phyloP scores from a whole-genome alignment of 1,140 invertebrate genomes.

The Leguminivora glycinivorella region DNA sequence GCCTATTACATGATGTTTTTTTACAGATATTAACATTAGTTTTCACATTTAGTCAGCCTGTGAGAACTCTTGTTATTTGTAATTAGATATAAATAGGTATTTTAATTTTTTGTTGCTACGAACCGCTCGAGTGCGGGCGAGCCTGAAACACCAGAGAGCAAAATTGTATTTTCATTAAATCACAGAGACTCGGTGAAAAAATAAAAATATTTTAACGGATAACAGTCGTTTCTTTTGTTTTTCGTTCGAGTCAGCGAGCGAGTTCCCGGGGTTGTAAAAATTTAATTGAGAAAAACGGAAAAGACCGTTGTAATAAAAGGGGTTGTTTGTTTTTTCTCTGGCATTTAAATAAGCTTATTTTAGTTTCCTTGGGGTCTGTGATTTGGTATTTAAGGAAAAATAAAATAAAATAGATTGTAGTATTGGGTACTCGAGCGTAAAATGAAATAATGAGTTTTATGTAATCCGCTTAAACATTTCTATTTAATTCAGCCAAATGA shows the following conservation, averaged over 20 bases:
- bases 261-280: not conserved
- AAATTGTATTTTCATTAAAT: not conserved
- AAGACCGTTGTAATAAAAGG: not conserved
- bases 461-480: slow-evolving; percentile 1
- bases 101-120: slow-evolving; percentile 21
- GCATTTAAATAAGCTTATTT: not conserved
- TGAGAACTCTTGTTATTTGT: slow-evolving; percentile 16
- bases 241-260: not conserved
- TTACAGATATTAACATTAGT: slow-evolving; percentile 16
- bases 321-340: not conserved
- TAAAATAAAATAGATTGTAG: not conserved
- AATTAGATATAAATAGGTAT: slow-evolving; percentile 21
- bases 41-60: slow-evolving; percentile 2
- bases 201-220: slow-evolving; percentile 3
- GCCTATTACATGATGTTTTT: not conserved
- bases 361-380: not conserved
- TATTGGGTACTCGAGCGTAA: not conserved
- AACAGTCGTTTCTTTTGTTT: not conserved
- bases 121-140: slow-evolving; percentile 29
- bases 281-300: not conserved
- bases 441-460: not conserved
- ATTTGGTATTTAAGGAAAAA: not conserved
- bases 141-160: not conserved
- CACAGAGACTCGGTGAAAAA: not conserved
- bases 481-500: not conserved